Conservation (phyloP, 2,797 vertebrate genomes). For the Cossypha dichroa region DNA sequence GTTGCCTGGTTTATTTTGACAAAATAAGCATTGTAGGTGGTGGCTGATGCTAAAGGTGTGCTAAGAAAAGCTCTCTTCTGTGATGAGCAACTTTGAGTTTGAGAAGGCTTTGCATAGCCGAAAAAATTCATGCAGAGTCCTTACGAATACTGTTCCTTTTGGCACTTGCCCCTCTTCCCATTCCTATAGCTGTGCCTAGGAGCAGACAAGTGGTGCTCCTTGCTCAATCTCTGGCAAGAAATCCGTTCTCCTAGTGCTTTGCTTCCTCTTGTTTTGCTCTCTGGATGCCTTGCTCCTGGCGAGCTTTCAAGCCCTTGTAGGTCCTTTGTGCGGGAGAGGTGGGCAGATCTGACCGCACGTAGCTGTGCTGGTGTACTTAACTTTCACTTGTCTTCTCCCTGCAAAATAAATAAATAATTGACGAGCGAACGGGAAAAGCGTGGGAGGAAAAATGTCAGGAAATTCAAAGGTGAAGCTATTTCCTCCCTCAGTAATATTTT, state of each 20-base stretch:
- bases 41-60: not conserved
- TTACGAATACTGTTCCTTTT: not conserved
- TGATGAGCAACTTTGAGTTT: not conserved
- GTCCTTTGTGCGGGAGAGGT: not conserved
- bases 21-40: not conserved
- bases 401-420: constrained; percentile 65
- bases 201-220: not conserved
- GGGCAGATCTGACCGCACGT: constrained; percentile 24
- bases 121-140: not conserved
- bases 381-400: constrained; percentile 62
- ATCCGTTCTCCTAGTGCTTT: not conserved
- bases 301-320: not conserved
- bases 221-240: not conserved
- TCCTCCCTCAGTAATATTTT: constrained; percentile 65
- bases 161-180: not conserved
- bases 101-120: not conserved
- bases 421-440: constrained; percentile 60
- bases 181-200: not conserved
- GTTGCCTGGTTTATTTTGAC: constrained; percentile 23
- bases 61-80: not conserved
- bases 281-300: not conserved
- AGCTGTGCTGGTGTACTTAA: constrained; percentile 27
- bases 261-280: constrained; percentile 7
- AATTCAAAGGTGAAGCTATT: constrained; percentile 74
- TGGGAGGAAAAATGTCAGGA: constrained; percentile 77